Evolutionary conservation across 2,113 vertebrate genomes (phyloP), one percentile per base, ranked within the genome.

Genomic region (Hypocryptadius cinnamomeus): DNA sequence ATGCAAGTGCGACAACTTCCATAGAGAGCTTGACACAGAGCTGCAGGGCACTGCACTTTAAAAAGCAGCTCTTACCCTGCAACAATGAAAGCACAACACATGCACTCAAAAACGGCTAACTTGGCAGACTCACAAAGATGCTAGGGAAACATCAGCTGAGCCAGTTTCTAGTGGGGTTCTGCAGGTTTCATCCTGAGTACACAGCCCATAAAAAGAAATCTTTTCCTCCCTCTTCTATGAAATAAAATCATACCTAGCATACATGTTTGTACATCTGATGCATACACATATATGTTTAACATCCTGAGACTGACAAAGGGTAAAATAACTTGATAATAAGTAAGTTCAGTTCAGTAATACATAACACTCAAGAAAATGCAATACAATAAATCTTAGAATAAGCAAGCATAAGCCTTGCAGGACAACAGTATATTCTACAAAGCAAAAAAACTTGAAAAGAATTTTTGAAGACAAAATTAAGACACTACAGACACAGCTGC

Each of bases 401-500:
- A 83, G 19, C 28, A 82, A 70, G 40, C 9, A 42, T 4, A 66
- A 65, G 27, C 10, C 50, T 66, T 27, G 15, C 16, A 40, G 56
- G 21, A 69, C 0, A 2, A 48, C 9, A 53, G 4, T 0, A 0
- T 40, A 51, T 40, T 73, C 27, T 47, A 77, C 19, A 83, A 90
- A 85, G 72, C 18, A 59, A 64, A 57, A 57, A 23, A 85, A 42
- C 11, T 83, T 63, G 15, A 45, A 44, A 87, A 59, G 5, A 72
- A 51, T 25, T 56, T 44, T 57, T 44, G n/a, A 70, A 78, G 27
- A 65, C 35, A 78, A 83, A 77, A 80, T 31, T 15, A 88, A 57
- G 44, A 85, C 4, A 45, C 47, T 61, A 65, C 53, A 50, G 40
- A 69, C n/a, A 70, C 27, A 69, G 30, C 45, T 70, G 25, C 79